Evolutionary conservation across 2,113 vertebrate genomes (phyloP).

Genomic region (Planiliza haematocheilus): DNA sequence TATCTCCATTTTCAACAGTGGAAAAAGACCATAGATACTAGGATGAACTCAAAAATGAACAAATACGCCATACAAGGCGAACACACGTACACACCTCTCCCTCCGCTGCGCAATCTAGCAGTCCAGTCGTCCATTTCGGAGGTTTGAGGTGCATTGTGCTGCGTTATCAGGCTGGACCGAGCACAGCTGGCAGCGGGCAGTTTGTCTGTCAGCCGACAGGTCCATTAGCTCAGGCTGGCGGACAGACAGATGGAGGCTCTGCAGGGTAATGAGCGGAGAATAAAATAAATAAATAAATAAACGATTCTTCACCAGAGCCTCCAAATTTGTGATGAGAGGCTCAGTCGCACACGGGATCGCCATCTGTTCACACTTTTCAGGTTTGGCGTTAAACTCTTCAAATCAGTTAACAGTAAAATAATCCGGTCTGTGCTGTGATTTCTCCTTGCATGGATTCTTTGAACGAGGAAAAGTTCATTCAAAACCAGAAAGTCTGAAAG

Average conservation of each 20-base stretch:
- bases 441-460: background rate
- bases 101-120: slow-evolving; percentile 16
- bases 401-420: slow-evolving; percentile 40
- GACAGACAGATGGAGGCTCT: slow-evolving; percentile 72
- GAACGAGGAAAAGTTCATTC: background rate
- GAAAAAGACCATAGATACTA: slow-evolving; percentile 67
- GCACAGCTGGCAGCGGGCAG: slow-evolving; percentile 70
- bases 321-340: slow-evolving; percentile 45
- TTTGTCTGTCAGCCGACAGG: slow-evolving; percentile 68
- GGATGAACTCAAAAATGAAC: slow-evolving; percentile 56
- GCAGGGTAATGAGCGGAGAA: slow-evolving; percentile 66
- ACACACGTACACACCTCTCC: slow-evolving; percentile 11
- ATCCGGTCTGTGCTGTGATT: slow-evolving; percentile 8
- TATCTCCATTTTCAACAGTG: slow-evolving; percentile 67
- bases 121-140: slow-evolving; percentile 30
- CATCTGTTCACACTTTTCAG: slow-evolving; percentile 64
- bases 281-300: too few species aligned
- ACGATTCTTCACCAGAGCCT: slow-evolving; percentile 29
- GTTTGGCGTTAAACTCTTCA: slow-evolving; percentile 45
- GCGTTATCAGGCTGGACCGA: slow-evolving; percentile 55
- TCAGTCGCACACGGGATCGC: slow-evolving; percentile 30
- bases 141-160: slow-evolving; percentile 33
- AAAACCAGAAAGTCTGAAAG: background rate
- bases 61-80: slow-evolving; percentile 68
- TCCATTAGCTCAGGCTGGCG: slow-evolving; percentile 68